Conservation (phyloP, 2,888 invertebrate genomes). For the Mythimna impura region DNA sequence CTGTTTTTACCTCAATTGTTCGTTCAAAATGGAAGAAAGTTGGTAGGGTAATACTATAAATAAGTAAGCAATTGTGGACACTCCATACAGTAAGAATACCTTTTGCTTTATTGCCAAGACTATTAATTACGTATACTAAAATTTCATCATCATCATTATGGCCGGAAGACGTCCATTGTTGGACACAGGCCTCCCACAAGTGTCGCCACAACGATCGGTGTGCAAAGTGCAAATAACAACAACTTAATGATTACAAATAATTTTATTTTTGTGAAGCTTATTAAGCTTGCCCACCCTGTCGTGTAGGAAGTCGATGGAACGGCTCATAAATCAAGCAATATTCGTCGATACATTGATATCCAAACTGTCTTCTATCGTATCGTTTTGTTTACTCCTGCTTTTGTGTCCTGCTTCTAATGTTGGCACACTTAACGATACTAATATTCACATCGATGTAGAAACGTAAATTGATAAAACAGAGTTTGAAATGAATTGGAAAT, state of each 20-base stretch:
- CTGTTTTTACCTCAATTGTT: no score
- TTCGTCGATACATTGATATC: not conserved
- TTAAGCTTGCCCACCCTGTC: not conserved
- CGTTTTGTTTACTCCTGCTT: not conserved
- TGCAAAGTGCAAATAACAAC: conserved; percentile 2
- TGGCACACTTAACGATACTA: not conserved
- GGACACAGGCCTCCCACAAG: no score
- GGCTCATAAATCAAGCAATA: conserved; percentile 32
- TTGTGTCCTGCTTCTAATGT: not conserved
- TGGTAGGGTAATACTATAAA: no score
- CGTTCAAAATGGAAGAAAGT: no score
- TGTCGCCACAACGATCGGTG: no score
- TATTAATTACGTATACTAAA: no score
- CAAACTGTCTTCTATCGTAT: not conserved
- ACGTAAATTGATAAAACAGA: not conserved
- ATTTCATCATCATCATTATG: no score
- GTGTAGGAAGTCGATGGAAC: conserved; percentile 8
- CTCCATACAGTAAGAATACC: no score
- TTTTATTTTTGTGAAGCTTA: not conserved
- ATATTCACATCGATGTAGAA: not conserved
- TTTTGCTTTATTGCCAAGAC: no score
- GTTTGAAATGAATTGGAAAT: not conserved
- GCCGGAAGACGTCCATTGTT: not conserved
- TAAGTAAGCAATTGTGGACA: no score
- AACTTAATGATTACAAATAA: conserved; percentile 10